Percentiles rank a stretch among this genome's conserved stretches.
phyloP scores from a whole-genome alignment of 2,113 vertebrate species.

The Mobula birostris region DNA sequence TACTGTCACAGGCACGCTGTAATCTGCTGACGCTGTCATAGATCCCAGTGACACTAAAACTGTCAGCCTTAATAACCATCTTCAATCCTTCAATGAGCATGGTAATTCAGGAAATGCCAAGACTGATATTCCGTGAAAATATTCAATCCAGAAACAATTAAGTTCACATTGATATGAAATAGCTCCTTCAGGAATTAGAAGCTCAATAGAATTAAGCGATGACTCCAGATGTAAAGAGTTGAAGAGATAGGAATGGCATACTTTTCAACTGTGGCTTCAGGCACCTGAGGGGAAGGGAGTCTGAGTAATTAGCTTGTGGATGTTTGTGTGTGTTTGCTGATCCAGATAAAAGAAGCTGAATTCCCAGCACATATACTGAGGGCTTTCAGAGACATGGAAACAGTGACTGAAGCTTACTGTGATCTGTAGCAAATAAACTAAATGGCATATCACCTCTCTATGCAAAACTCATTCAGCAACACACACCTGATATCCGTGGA shows the following conservation, averaged over 20 bases:
- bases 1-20: conserved; percentile 55
- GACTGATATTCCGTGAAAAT: conserved; percentile 82
- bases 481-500: neutral
- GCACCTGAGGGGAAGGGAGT: conserved; percentile 16
- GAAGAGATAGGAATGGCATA: conserved; percentile 18
- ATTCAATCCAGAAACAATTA: conserved; percentile 91
- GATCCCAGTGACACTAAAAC: conserved; percentile 69
- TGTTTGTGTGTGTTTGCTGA: conserved; percentile 14
- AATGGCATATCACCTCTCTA: neutral
- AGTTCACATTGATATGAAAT: conserved; percentile 47
- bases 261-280: neutral
- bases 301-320: conserved; percentile 21
- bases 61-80: conserved; percentile 87
- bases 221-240: conserved; percentile 35
- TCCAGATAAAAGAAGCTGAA: conserved; percentile 11
- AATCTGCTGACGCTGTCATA: conserved; percentile 56
- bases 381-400: neutral
- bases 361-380: neutral
- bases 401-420: too few relatives aligned
- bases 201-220: conserved; percentile 34
- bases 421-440: neutral
- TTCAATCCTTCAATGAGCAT: conserved; percentile 82
- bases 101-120: conserved; percentile 75
- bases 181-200: conserved; percentile 49
- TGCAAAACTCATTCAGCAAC: neutral